A percentile compares a stretch with the other conserved stretches of the same genome.
Conservation (phyloP, 2,797 vertebrate genomes). For the Clarias laeviceps region DNA sequence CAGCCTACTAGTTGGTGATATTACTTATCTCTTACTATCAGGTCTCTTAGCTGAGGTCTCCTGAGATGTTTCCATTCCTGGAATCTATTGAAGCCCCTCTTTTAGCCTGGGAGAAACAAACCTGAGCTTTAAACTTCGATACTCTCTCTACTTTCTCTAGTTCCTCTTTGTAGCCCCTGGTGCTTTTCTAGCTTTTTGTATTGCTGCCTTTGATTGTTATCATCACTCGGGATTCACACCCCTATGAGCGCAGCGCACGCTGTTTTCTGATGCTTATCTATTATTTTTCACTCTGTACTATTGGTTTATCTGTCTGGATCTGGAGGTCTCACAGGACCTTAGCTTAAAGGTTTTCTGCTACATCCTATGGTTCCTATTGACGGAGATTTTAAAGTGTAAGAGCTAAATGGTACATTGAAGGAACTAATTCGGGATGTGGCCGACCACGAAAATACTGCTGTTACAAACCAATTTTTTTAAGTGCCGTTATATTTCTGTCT, state of each 20-base stretch:
- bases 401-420: background rate
- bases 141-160: background rate
- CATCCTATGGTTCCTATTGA: background rate
- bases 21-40: background rate
- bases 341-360: background rate
- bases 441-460: too few species aligned
- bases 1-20: background rate
- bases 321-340: background rate
- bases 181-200: conserved; percentile 20
- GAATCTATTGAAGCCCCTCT: conserved; percentile 8
- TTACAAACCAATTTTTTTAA: background rate
- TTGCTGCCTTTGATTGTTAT: conserved; percentile 14
- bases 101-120: conserved; percentile 6
- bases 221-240: conserved; percentile 7
- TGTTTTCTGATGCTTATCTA: conserved; percentile 30
- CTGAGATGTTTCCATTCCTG: conserved; percentile 21
- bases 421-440: too few species aligned
- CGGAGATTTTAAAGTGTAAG: background rate
- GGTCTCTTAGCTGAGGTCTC: background rate
- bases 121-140: conserved; percentile 6
- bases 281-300: conserved; percentile 12
- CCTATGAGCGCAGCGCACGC: background rate
- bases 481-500: too few species aligned
- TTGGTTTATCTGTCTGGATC: conserved; percentile 21
- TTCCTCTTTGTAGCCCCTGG: conserved; percentile 5